These are phyloP conservation scores for Okamejei kenojei DNA, from an alignment of 2,797 vertebrate species.

Conservation along the genomic window DNA sequence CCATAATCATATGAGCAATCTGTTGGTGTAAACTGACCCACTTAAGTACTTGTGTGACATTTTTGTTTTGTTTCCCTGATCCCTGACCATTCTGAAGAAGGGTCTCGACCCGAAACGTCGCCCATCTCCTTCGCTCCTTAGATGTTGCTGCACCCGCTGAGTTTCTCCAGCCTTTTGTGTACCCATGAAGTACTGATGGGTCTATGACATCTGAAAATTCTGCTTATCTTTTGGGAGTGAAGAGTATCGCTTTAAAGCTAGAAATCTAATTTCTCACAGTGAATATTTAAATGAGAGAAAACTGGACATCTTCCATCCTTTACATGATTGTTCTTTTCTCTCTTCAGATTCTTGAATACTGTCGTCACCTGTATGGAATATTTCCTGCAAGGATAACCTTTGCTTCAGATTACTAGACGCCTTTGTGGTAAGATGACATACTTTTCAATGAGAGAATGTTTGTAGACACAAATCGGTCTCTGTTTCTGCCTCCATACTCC, in stretches of 20 bases:
- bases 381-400: slow-evolving; percentile 1
- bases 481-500: neutral
- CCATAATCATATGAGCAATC: neutral
- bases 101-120: too few species aligned
- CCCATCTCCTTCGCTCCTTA: too few species aligned
- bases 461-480: neutral
- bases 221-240: neutral
- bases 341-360: neutral
- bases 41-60: too few species aligned
- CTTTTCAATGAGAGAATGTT: neutral
- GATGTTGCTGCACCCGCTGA: too few species aligned
- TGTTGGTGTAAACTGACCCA: neutral
- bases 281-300: neutral
- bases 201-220: neutral
- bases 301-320: neutral
- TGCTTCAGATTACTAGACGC: neutral
- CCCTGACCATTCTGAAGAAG: too few species aligned
- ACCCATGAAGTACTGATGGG: neutral
- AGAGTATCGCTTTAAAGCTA: neutral
- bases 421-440: neutral
- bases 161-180: too few species aligned
- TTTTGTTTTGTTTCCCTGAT: too few species aligned
- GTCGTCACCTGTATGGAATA: neutral
- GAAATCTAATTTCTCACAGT: neutral
- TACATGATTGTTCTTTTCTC: neutral